Percentiles rank a stretch among this genome's conserved stretches.
Evolutionary conservation across 1,140 invertebrate species (phyloP).

Genomic region (Oryzaephilus surinamensis): DNA sequence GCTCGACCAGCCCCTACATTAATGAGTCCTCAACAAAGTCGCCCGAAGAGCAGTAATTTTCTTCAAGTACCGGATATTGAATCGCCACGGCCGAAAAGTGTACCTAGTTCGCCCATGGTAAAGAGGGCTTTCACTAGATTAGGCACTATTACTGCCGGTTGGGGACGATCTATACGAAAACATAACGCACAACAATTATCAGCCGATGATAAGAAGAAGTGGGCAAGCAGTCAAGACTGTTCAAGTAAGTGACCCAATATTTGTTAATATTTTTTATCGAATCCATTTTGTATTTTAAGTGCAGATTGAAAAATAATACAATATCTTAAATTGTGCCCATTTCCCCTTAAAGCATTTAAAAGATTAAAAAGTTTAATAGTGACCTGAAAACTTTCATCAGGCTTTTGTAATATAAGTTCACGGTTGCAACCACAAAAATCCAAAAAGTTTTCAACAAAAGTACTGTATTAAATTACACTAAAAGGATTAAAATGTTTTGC

Average conservation of each 20-base stretch:
- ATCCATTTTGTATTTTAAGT: not conserved
- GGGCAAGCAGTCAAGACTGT: constrained; percentile 85
- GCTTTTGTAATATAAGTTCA: too few relatives aligned
- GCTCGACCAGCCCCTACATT: constrained; percentile 74
- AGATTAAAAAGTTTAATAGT: too few relatives aligned
- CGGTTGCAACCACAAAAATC: too few relatives aligned
- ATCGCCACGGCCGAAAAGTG: constrained; percentile 71
- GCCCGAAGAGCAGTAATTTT: constrained; percentile 86
- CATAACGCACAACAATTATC: constrained; percentile 56
- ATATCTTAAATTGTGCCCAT: too few relatives aligned
- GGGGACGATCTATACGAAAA: constrained; percentile 73
- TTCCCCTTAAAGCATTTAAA: too few relatives aligned
- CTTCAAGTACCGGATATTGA: constrained; percentile 50
- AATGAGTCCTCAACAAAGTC: constrained; percentile 60
- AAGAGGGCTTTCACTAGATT: constrained; percentile 81
- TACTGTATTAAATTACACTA: too few relatives aligned
- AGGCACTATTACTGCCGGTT: constrained; percentile 79
- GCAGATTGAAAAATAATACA: too few relatives aligned
- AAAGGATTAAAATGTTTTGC: too few relatives aligned
- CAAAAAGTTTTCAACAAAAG: too few relatives aligned
- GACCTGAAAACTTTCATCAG: too few relatives aligned
- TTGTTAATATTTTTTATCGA: constrained; percentile 8
- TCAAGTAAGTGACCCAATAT: constrained; percentile 49
- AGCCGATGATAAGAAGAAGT: constrained; percentile 82
- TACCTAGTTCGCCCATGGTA: constrained; percentile 89